These are phyloP conservation scores for Eueremaeus valkanovi DNA, from an alignment of 2,888 invertebrate species.

Conservation along the genomic window DNA sequence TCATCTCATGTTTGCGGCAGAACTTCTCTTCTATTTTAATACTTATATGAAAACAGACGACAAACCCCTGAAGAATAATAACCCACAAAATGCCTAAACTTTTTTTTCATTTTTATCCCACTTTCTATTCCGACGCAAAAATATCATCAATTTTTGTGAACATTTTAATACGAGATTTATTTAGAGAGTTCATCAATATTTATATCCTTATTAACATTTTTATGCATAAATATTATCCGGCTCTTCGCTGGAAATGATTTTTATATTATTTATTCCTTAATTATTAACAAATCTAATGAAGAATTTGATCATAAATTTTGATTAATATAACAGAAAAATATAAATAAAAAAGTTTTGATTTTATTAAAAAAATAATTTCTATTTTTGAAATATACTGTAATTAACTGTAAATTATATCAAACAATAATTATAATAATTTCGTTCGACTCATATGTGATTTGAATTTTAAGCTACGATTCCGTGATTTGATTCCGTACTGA, in stretches of 20 bases:
- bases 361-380: neutral
- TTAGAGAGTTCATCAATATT: constrained; percentile 11
- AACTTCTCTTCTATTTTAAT: neutral
- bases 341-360: neutral
- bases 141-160: too few relatives aligned
- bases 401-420: neutral
- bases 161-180: too few relatives aligned
- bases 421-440: neutral
- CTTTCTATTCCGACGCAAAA: too few relatives aligned
- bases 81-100: neutral
- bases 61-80: constrained; percentile 16
- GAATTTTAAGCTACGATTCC: neutral
- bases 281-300: neutral
- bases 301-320: neutral
- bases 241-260: neutral
- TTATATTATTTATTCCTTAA: neutral
- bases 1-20: neutral
- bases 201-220: constrained; percentile 2
- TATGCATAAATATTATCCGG: neutral
- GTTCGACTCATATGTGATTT: neutral
- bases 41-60: neutral
- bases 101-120: too few relatives aligned
- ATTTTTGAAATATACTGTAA: neutral
- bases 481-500: neutral
- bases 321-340: neutral